A percentile compares a stretch with the other conserved stretches of the same genome.
phyloP scores from a whole-genome alignment of 2,797 vertebrate genomes.

The Myoxocephalus aenaeus region DNA sequence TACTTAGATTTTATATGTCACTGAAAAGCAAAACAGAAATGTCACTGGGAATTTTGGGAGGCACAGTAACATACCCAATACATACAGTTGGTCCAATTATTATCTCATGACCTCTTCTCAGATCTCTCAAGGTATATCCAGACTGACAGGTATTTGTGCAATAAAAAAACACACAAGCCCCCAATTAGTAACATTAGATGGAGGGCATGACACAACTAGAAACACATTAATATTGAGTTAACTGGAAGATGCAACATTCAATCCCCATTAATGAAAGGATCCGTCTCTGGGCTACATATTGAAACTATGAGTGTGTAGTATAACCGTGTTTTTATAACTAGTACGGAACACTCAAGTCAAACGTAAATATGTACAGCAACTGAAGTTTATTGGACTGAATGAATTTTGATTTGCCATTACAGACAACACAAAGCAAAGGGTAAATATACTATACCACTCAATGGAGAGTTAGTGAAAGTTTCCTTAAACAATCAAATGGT shows the following conservation, averaged over 20 bases:
- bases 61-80: no score
- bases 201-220: background rate
- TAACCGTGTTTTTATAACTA: background rate
- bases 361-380: constrained; percentile 76
- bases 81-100: background rate
- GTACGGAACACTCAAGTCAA: constrained; percentile 28
- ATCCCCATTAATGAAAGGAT: background rate
- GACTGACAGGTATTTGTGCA: background rate
- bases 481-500: constrained; percentile 52
- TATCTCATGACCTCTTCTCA: background rate
- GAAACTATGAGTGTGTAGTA: background rate
- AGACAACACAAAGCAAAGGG: constrained; percentile 61
- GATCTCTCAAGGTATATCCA: background rate
- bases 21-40: no score
- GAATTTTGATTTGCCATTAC: constrained; percentile 49
- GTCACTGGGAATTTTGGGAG: background rate
- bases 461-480: constrained; percentile 50
- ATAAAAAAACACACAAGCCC: background rate
- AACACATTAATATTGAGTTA: background rate
- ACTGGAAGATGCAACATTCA: background rate
- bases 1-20: background rate
- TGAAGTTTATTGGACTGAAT: constrained; percentile 75
- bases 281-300: fast-evolving
- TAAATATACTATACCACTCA: constrained; percentile 51
- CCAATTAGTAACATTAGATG: background rate